These are phyloP conservation scores for Corvus cornix DNA, from an alignment of 2,113 vertebrate species.

Conservation along the genomic window DNA sequence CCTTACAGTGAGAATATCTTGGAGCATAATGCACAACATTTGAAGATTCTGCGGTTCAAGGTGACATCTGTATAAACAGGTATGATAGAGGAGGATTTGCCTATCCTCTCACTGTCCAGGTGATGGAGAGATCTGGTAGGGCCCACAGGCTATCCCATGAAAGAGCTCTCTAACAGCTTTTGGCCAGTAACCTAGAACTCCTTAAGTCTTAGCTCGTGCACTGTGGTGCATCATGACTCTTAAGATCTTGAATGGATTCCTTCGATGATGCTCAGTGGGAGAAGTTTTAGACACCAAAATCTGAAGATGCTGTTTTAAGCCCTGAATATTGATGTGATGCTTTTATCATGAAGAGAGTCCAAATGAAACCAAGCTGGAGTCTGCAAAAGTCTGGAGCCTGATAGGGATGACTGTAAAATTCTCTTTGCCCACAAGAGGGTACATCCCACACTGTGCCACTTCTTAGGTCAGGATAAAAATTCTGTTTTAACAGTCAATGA, in stretches of 20 bases:
- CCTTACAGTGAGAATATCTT: not conserved
- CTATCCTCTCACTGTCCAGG: not conserved
- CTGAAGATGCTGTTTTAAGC: not conserved
- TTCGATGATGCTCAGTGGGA: not conserved
- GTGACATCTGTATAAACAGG: not conserved
- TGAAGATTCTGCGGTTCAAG: not conserved
- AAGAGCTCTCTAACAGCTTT: not conserved
- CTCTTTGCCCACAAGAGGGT: conserved; percentile 39
- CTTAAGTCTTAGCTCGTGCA: not conserved
- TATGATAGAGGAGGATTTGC: not conserved
- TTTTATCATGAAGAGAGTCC: not conserved
- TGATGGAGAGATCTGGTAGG: not conserved
- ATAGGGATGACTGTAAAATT: not conserved
- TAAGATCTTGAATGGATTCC: not conserved
- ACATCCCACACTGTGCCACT: not conserved
- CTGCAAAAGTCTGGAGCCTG: not conserved
- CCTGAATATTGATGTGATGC: not conserved
- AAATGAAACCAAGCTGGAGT: not conserved
- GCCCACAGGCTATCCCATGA: not conserved
- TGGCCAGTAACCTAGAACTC: not conserved
- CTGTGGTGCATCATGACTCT: not conserved
- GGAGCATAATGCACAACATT: not conserved
- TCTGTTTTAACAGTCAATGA: not conserved
- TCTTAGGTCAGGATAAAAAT: not conserved
- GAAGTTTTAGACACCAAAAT: not conserved